Percentiles rank a stretch among this genome's conserved stretches.
These are phyloP conservation scores for Probaryconus sp. DNA, from an alignment of 1,140 invertebrate species.

Conservation along the genomic window DNA sequence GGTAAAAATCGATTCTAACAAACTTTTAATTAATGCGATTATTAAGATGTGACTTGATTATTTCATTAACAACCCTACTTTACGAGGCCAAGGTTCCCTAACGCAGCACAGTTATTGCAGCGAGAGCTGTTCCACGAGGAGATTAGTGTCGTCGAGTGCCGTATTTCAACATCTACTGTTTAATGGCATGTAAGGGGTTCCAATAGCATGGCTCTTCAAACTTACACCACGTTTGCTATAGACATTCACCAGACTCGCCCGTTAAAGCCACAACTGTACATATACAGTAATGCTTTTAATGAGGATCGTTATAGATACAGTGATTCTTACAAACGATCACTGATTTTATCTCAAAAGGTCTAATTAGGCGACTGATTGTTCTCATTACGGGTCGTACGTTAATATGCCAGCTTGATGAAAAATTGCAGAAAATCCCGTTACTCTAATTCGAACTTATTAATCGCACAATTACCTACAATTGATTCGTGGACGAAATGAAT, in stretches of 20 bases:
- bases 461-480: too few species aligned
- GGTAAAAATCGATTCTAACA: conserved; percentile 12
- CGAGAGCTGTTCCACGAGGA: conserved; percentile 57
- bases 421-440: too few species aligned
- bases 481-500: too few species aligned
- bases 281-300: conserved; percentile 11
- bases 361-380: too few species aligned
- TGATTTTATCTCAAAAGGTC: not conserved
- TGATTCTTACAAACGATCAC: conserved; percentile 16
- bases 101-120: conserved; percentile 56
- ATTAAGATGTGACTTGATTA: conserved; percentile 61
- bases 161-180: conserved; percentile 65
- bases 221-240: conserved; percentile 31
- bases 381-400: too few species aligned
- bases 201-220: conserved; percentile 48
- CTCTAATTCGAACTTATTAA: too few species aligned
- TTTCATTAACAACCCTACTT: conserved; percentile 64
- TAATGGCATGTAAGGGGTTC: conserved; percentile 61
- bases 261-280: conserved; percentile 37
- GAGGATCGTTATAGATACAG: conserved; percentile 6
- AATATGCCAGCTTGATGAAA: too few species aligned
- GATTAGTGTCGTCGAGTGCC: conserved; percentile 61
- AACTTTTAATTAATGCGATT: conserved; percentile 37
- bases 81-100: conserved; percentile 51
- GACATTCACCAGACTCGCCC: conserved; percentile 18